phyloP scores from a whole-genome alignment of 2,113 vertebrate species.

The Neolamprologus variostigma region DNA sequence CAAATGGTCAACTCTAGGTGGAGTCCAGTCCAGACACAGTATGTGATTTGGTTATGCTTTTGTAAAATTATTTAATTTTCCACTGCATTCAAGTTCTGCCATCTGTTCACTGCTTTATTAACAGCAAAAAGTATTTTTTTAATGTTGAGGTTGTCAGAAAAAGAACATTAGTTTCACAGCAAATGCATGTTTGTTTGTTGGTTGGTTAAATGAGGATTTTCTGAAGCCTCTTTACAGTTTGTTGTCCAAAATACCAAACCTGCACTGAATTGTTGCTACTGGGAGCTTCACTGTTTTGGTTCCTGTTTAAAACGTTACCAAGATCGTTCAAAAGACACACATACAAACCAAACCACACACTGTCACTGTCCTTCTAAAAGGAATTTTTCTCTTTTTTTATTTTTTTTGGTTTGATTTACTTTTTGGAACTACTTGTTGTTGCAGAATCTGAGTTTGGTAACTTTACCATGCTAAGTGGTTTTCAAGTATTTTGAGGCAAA shows the following conservation, averaged over 20 bases:
- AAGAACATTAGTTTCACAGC: neutral
- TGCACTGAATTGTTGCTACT: neutral
- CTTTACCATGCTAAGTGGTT: neutral
- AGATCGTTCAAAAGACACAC: neutral
- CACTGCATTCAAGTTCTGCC: neutral
- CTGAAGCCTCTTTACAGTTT: neutral
- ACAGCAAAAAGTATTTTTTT: neutral
- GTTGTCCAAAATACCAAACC: neutral
- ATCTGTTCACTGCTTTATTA: neutral
- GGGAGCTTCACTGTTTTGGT: neutral
- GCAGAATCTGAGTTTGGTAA: neutral
- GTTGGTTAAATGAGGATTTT: neutral
- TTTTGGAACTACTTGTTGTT: neutral
- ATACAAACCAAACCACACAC: accelerated
- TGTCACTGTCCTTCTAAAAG: neutral
- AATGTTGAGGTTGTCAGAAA: neutral
- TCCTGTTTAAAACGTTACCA: neutral
- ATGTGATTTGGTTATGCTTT: neutral
- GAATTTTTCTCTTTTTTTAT: neutral
- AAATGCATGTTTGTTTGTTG: neutral
- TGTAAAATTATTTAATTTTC: neutral
- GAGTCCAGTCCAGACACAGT: neutral
- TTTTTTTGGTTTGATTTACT: neutral
- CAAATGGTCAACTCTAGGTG: accelerated
- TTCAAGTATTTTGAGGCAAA: neutral